These are phyloP conservation scores for Lophotriccus pileatus DNA, from an alignment of 2,797 vertebrate genomes.

Conservation along the genomic window DNA sequence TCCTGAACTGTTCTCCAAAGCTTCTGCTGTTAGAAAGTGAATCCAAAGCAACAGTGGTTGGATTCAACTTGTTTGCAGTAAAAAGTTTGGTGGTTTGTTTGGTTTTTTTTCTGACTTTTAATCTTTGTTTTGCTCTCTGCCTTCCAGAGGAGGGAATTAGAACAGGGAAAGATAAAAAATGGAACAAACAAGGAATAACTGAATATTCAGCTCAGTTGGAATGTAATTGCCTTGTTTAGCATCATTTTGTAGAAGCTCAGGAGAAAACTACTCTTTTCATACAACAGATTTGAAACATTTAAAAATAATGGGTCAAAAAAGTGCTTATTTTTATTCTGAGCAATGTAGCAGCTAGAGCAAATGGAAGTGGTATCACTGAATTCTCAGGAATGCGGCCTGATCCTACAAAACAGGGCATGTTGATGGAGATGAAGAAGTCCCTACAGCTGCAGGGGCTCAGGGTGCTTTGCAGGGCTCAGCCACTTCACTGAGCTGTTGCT, in stretches of 20 bases:
- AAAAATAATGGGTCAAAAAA: background rate
- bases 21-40: background rate
- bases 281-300: background rate
- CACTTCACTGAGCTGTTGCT: conserved; percentile 7
- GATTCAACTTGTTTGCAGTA: background rate
- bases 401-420: fast-evolving
- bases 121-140: background rate
- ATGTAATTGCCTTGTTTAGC: conserved; percentile 24
- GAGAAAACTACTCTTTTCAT: background rate
- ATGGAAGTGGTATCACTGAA: background rate
- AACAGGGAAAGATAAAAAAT: background rate
- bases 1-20: background rate
- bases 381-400: background rate
- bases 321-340: background rate
- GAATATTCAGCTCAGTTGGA: background rate
- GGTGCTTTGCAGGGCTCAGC: conserved; percentile 22
- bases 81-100: background rate
- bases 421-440: background rate
- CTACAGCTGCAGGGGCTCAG: conserved; percentile 18
- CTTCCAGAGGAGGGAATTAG: background rate
- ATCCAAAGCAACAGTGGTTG: background rate
- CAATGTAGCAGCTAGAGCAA: background rate
- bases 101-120: background rate
- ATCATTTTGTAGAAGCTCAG: background rate
- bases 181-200: background rate